These are phyloP conservation scores for Fragum fragum DNA, from an alignment of 2,888 invertebrate species.

Conservation along the genomic window DNA sequence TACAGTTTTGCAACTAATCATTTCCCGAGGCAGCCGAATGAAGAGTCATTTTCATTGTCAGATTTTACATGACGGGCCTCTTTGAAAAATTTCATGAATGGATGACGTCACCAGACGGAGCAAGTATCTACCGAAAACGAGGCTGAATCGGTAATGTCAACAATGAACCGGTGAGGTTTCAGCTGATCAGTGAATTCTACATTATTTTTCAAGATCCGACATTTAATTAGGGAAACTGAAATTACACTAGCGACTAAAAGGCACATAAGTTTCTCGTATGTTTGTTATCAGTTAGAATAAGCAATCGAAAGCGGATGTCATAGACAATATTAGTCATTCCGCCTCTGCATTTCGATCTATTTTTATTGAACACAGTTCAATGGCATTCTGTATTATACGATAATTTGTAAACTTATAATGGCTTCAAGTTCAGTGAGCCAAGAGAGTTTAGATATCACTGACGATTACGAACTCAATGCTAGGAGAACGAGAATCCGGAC, in stretches of 20 bases:
- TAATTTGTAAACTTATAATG: conserved; percentile 85
- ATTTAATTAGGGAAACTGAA: too few species aligned
- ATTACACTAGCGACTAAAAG: too few species aligned
- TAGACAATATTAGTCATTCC: not conserved
- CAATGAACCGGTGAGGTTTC: conserved; percentile 34
- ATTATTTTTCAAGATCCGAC: too few species aligned
- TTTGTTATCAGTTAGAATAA: not conserved
- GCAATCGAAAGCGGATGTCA: not conserved
- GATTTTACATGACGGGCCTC: conserved; percentile 14
- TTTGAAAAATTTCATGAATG: conserved; percentile 33
- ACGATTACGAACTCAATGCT: conserved; percentile 88
- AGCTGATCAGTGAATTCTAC: not conserved
- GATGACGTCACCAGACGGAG: conserved; percentile 53
- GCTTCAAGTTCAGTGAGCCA: conserved; percentile 90
- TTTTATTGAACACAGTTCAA: not conserved
- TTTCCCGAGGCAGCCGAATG: too few species aligned
- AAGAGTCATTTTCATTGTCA: too few species aligned
- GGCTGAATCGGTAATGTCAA: conserved; percentile 64
- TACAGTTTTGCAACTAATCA: too few species aligned
- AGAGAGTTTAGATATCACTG: conserved; percentile 88
- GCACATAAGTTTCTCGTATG: too few species aligned
- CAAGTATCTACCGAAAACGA: conserved; percentile 50
- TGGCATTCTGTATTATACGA: not conserved
- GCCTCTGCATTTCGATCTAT: not conserved
- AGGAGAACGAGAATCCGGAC: conserved; percentile 88